These are phyloP conservation scores for Leistus spinibarbis DNA, from an alignment of 2,888 invertebrate species.

Conservation along the genomic window DNA sequence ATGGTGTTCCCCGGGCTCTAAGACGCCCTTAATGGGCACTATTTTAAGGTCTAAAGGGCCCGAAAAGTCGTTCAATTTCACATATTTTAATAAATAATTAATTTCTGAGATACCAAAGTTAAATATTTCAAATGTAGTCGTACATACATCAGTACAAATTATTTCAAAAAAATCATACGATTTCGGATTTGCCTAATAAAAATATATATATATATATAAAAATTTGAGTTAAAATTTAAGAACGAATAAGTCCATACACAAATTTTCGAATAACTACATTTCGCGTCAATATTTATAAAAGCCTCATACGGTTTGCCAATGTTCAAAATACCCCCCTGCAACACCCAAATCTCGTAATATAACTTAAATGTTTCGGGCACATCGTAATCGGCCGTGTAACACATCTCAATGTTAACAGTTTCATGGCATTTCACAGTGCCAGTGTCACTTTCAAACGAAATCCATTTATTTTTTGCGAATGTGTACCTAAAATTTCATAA, in stretches of 20 bases:
- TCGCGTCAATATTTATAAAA: not conserved
- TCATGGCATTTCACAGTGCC: not conserved
- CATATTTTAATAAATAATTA: not conserved
- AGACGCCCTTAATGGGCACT: not conserved
- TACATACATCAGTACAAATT: not conserved
- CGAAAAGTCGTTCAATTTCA: not conserved
- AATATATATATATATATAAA: not conserved
- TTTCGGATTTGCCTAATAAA: slow-evolving; percentile 7
- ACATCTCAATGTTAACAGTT: not conserved
- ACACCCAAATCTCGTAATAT: not conserved
- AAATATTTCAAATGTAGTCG: not conserved
- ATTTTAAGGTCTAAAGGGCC: not conserved
- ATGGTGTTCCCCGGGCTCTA: not conserved
- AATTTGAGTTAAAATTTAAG: not conserved
- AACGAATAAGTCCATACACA: slow-evolving; percentile 13
- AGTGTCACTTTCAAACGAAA: not conserved
- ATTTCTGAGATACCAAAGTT: slow-evolving; percentile 9
- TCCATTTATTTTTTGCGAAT: slow-evolving; percentile 17
- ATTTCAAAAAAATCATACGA: not conserved
- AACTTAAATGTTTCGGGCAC: not conserved
- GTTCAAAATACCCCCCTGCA: not conserved
- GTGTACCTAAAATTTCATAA: not conserved
- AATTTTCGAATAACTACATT: slow-evolving; percentile 4
- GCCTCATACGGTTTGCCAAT: not conserved
- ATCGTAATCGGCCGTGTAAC: slow-evolving; percentile 11